These are phyloP conservation scores for Pristionchus japonicus DNA, from an alignment of 2,888 invertebrate genomes.

Conservation along the genomic window DNA sequence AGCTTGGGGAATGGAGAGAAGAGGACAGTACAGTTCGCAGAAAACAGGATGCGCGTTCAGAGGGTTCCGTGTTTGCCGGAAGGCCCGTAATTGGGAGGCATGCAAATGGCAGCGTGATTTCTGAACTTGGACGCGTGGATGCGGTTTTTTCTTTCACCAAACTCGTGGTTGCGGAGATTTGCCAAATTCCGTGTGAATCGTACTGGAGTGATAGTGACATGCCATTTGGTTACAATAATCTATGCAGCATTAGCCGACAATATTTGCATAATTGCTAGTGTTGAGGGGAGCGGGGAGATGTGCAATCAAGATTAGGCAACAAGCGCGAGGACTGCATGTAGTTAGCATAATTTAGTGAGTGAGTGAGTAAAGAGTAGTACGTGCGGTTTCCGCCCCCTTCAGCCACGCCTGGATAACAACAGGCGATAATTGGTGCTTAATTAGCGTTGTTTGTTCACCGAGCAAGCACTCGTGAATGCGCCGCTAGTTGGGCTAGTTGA, in stretches of 20 bases:
- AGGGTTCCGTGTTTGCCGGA: neutral
- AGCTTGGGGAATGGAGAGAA: neutral
- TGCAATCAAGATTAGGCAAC: neutral
- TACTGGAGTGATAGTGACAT: too few relatives aligned
- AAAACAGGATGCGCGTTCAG: neutral
- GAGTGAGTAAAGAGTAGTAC: neutral
- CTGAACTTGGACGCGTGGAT: neutral
- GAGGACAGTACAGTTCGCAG: neutral
- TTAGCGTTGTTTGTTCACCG: neutral
- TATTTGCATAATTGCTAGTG: conserved; percentile 8
- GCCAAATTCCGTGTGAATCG: neutral
- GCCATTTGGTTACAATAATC: too few relatives aligned
- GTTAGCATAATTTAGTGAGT: conserved; percentile 18
- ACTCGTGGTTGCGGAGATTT: too few relatives aligned
- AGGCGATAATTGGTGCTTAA: neutral
- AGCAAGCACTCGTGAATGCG: neutral
- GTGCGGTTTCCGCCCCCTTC: neutral
- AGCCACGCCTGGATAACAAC: neutral
- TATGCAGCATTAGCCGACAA: neutral
- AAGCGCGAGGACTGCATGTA: neutral
- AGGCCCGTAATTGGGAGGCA: neutral
- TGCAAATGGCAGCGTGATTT: neutral
- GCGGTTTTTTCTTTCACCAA: neutral
- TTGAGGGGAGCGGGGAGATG: neutral
- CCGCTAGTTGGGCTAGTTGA: neutral